Base-by-base conservation (phyloP, 1,140 invertebrate genomes). In the Lordiphosa collinella region DNA sequence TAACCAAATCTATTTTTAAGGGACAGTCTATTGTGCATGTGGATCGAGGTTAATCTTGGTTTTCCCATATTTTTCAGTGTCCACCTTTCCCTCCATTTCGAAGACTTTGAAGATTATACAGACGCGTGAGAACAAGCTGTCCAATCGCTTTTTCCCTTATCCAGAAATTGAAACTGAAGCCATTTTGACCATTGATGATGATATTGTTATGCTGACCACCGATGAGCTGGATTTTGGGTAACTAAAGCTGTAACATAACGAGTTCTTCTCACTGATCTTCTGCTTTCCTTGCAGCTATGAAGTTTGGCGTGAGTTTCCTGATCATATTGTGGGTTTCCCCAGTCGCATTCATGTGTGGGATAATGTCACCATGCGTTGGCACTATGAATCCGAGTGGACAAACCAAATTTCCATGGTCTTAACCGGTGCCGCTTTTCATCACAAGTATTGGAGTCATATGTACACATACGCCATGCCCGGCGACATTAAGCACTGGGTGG, bases 371-470 rank as follows among this genome's bases (percentile, higher is more conserved):
- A 89, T 91, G 62, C 92, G 92, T 49, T 98, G 96, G 96, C 94
- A 93, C 59, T 98, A 98, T 86, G 95, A 97, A 90, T 97, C 96
- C 38, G 97, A 98, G 90, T 98, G 97, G 97, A 97, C 94, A 1
- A 98, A 97, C 90, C 93, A 96, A 88, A 95, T 97, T 53, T 97
- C 96, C 1, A 96, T 97, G 95, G 96, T 98, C 16, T 89, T 98
- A 12, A 98, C 96, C 0, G 96, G 96, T 16, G 96, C 95, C n/a
- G 96, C 96, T 34, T 97, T 97, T 90, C 95, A 97, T 88, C 96
- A 98, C 86, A 97, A 97, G 90, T 95, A 94, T 86, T 98, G 96
- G 95, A 96, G 94, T 87, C 95, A 96, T 88, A 92, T 96, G 86
- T 98, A 97, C 86, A 96, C 95, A 10, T 92, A 94, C 59, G 91